Percentiles rank a stretch among this genome's conserved stretches.
phyloP scores from a whole-genome alignment of 1,140 invertebrate genomes.

The Psix sp. region DNA sequence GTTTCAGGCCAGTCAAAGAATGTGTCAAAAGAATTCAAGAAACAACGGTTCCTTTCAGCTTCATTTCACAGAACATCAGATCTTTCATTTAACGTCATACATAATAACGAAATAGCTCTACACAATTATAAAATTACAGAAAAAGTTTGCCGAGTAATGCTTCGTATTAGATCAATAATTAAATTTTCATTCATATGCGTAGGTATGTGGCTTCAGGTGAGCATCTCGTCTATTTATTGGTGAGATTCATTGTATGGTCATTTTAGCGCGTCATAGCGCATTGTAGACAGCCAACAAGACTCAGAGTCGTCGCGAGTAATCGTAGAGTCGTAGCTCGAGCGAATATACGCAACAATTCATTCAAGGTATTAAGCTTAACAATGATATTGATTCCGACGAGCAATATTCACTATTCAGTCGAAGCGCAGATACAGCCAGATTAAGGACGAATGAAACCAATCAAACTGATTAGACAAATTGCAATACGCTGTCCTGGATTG shows the following conservation, averaged over 20 bases:
- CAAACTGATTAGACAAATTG: slow-evolving; percentile 59
- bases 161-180: slow-evolving; percentile 47
- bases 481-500: slow-evolving; percentile 34
- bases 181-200: slow-evolving; percentile 53
- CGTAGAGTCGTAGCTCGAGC: slow-evolving; percentile 25
- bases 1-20: too few relatives aligned
- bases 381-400: slow-evolving; percentile 46
- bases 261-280: slow-evolving; percentile 49
- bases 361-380: slow-evolving; percentile 55
- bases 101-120: too few relatives aligned
- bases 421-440: slow-evolving; percentile 53
- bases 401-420: slow-evolving; percentile 44
- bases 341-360: slow-evolving; percentile 38
- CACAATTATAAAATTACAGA: too few relatives aligned
- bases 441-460: slow-evolving; percentile 57
- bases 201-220: slow-evolving; percentile 19
- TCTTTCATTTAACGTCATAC: too few relatives aligned
- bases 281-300: slow-evolving; percentile 46
- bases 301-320: slow-evolving; percentile 52
- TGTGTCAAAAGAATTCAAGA: too few relatives aligned
- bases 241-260: slow-evolving; percentile 40
- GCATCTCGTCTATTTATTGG: slow-evolving; percentile 21
- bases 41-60: too few relatives aligned
- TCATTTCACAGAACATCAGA: too few relatives aligned
- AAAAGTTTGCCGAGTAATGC: slow-evolving; percentile 43